Evolutionary conservation across 2,113 vertebrate genomes (phyloP), one percentile per base, ranked within the genome.

Genomic region (Microcebus ravelobensis): DNA sequence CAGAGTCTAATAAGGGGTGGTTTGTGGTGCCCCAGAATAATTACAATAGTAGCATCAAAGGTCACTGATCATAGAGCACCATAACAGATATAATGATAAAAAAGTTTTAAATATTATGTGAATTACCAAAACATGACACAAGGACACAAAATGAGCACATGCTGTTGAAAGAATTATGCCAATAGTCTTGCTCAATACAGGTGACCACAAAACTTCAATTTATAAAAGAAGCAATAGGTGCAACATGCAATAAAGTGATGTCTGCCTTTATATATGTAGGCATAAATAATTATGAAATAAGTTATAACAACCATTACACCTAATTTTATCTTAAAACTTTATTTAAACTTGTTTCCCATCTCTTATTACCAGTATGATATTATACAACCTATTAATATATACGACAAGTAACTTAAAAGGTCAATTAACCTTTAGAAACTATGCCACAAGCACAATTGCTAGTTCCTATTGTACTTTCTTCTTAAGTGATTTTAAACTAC

Each of bases 401-500:
- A 70, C 29, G 61, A 57, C 63, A 92, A 52, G 3, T 85, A 45
- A 45, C 42, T 42, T 86, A 68, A 59, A 81, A 94, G 74, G 36
- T 87, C 68, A 76, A n/a, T 94, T 82, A 71, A 95, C 59, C 25
- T 83, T 83, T 45, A 83, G 61, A 93, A 96, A 91, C 20, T 82
- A 21, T 73, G 52, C 55, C 61, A 77, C 23, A 92, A 85, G 29
- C 67, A 63, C 42, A 67, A 86, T 86, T 83, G 3, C 55, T 87
- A 79, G 68, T 87, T 48, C 55, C 21, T 83, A 15, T 52, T 8
- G 48, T 50, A 83, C 5, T 87, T 90, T 65, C 10, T 39, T 83
- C 68, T 42, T 83, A 95, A 96, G 59, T 87, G 61, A 84, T 93
- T 95, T 96, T 95, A 83, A 97, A 96, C 31, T 90, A 87, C n/a